Conservation (phyloP, 2,888 invertebrate genomes). For the Chaetogeoica ovagalla region DNA sequence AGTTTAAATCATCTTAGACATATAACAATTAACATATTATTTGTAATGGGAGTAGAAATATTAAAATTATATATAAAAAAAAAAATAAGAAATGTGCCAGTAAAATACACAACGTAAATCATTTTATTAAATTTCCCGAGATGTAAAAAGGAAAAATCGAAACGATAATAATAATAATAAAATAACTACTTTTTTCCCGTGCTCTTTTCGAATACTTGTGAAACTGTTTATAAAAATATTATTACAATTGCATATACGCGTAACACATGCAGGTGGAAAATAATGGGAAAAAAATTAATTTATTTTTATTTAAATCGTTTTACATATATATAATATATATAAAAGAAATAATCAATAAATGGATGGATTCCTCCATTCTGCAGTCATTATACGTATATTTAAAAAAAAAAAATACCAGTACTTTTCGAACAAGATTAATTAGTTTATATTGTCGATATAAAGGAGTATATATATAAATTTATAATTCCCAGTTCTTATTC, state of each 20-base stretch:
- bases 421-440: slow-evolving; percentile 42
- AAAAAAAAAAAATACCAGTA: slow-evolving; percentile 10
- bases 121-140: no score
- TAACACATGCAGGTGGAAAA: not conserved
- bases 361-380: not conserved
- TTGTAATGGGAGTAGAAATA: no score
- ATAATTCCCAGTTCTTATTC: slow-evolving; percentile 20
- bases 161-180: no score
- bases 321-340: not conserved
- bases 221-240: not conserved
- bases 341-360: not conserved
- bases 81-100: no score
- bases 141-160: no score
- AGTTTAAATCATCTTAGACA: no score
- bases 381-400: slow-evolving; percentile 6
- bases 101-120: no score
- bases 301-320: not conserved
- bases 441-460: slow-evolving; percentile 11
- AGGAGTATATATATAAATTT: no score
- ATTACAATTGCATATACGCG: not conserved
- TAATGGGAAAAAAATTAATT: not conserved
- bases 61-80: no score
- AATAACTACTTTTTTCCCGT: no score
- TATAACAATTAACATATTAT: no score
- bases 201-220: not conserved